These are phyloP conservation scores for Aphaenogaster rudis DNA, from an alignment of 1,140 invertebrate species.

Conservation along the genomic window DNA sequence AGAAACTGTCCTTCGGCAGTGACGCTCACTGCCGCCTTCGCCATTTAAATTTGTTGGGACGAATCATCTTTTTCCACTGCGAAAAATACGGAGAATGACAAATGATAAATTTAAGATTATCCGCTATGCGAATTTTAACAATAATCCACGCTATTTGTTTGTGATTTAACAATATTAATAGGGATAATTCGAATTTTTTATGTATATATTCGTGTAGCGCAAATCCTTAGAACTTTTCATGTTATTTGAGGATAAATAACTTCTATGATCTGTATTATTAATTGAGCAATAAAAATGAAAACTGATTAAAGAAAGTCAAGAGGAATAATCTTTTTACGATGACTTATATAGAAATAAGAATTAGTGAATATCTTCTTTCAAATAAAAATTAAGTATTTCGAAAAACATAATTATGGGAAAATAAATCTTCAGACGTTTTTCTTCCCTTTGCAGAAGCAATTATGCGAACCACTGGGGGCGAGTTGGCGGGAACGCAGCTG, in stretches of 20 bases:
- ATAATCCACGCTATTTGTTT: background rate
- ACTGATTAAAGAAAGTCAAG: background rate
- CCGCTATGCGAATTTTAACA: background rate
- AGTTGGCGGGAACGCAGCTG: conserved; percentile 74
- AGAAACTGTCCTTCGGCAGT: conserved; percentile 86
- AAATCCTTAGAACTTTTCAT: background rate
- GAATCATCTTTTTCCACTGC: background rate
- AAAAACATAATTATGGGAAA: background rate
- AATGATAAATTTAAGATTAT: background rate
- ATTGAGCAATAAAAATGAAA: background rate
- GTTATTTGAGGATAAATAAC: background rate
- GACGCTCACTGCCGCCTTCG: conserved; percentile 79
- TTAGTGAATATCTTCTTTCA: background rate
- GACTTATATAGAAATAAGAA: background rate
- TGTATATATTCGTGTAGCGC: background rate
- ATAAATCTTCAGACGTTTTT: conserved; percentile 21
- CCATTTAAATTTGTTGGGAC: conserved; percentile 70
- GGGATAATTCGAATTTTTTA: background rate
- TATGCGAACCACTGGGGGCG: conserved; percentile 79
- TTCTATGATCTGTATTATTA: background rate
- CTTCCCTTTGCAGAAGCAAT: conserved; percentile 19
- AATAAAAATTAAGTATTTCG: background rate
- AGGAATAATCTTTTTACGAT: background rate
- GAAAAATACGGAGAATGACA: background rate
- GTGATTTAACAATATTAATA: background rate